Percentiles rank a stretch among this genome's conserved stretches.
Evolutionary conservation across 2,113 vertebrate genomes (phyloP).

Genomic region (Tichodroma muraria): DNA sequence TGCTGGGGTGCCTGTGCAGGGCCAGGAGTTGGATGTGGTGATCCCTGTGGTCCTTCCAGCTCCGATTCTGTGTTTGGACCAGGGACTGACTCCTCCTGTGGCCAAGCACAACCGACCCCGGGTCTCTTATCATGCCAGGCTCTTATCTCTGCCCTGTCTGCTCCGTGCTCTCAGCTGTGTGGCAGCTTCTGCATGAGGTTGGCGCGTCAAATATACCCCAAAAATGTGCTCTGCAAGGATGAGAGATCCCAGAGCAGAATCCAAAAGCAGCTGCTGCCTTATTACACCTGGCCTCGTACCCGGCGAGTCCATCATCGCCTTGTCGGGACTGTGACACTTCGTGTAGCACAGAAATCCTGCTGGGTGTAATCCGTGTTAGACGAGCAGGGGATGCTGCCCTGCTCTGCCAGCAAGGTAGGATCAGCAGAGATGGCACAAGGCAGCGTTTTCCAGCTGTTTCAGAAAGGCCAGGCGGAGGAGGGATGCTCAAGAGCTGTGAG

Average conservation of each 20-base stretch:
- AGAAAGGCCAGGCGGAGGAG: conserved; percentile 25
- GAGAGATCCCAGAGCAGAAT: background rate
- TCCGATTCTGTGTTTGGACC: background rate
- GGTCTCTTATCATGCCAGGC: background rate
- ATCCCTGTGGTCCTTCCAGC: background rate
- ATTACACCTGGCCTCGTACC: background rate
- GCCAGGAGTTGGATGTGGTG: background rate
- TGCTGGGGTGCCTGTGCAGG: background rate
- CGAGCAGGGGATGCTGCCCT: conserved; percentile 40
- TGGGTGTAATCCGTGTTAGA: background rate
- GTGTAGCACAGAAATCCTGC: background rate
- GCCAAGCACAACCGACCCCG: rapidly evolving
- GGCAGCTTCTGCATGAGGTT: background rate
- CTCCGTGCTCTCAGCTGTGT: background rate
- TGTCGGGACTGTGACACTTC: background rate
- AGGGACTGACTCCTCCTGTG: background rate
- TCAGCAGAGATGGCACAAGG: background rate
- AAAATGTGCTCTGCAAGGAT: background rate
- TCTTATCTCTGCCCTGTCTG: background rate
- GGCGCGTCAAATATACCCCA: background rate
- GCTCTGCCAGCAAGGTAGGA: conserved; percentile 19
- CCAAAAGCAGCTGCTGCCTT: conserved; percentile 5
- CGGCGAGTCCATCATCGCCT: background rate
- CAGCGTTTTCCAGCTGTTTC: conserved; percentile 37
- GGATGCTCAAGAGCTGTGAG: background rate